phyloP scores from a whole-genome alignment of 2,113 vertebrate genomes.

The Vulpes lagopus region DNA sequence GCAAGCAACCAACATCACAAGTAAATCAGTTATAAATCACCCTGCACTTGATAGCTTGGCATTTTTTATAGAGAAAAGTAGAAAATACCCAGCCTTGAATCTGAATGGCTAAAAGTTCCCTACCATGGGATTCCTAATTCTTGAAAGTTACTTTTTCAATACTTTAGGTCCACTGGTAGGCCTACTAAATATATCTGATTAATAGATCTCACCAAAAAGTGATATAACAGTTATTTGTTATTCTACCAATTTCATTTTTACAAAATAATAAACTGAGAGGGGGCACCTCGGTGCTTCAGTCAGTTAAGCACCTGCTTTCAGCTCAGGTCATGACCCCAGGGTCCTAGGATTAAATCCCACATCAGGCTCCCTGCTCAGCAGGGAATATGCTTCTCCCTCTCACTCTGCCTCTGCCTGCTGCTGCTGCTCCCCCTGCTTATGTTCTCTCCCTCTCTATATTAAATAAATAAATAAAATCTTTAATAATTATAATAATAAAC shows the following conservation, averaged over 20 bases:
- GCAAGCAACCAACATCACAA: background rate
- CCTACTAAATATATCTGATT: conserved; percentile 22
- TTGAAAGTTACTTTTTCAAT: conserved; percentile 41
- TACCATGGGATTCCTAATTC: conserved; percentile 22
- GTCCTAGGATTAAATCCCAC: too few species aligned
- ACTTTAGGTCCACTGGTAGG: background rate
- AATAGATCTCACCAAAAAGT: background rate
- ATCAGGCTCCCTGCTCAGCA: too few species aligned
- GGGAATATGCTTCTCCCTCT: too few species aligned
- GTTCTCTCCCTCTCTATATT: too few species aligned
- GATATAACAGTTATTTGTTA: background rate
- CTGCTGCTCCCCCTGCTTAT: too few species aligned
- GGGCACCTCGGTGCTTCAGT: too few species aligned
- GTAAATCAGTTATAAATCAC: background rate
- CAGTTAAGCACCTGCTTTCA: too few species aligned
- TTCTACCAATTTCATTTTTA: conserved; percentile 19
- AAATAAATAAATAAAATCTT: too few species aligned
- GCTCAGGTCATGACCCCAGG: too few species aligned
- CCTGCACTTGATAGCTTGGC: background rate
- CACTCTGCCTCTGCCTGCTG: too few species aligned
- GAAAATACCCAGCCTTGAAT: background rate
- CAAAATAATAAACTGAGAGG: conserved; percentile 39
- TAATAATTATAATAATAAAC: background rate
- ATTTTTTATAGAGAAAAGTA: conserved; percentile 7
- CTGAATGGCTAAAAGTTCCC: background rate